Base-by-base conservation (phyloP, 2,113 vertebrate genomes). In the Gambusia affinis region DNA sequence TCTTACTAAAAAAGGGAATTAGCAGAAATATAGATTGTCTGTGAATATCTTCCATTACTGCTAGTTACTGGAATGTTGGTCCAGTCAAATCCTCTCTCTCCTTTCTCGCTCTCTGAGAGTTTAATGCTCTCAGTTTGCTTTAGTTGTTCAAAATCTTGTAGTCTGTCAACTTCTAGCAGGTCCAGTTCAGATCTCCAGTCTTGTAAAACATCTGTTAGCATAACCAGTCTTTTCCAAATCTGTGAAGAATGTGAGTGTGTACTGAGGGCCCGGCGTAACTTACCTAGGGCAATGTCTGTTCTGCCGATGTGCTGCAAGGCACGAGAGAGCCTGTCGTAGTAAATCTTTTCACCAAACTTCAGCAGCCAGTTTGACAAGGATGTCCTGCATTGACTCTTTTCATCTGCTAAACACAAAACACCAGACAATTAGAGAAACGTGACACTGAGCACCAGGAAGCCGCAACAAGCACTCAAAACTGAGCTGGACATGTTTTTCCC, bases 251-350 rank as follows among this genome's bases (percentile, higher is more conserved):
- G 51, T 57, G 51, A n/a, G 51, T 11, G 24, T 57, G 51, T 24
- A 24, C 5, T 8, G 47, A 8, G 19, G 24, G 5, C 19, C 19
- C 17, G 2, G 47, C 60, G 27, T 27, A 30, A 37, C 93, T 93
- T 81, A 95, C 94, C 94, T 19, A 90, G 66, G 62, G 93, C 92
- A 4, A 94, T 85, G 84, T 95, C 94, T 39, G 82, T 90, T 79
- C 93, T 92, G 80, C 93, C 90, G 54, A 94, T 89, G 82, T 87
- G 86, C 80, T 91, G 92, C 85, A 95, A 79, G 85, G 91, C 88
- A 0, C 85, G 89, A 42, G 87, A 84, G 28, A 95, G 91, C 72
- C 89, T 92, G 90, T 95, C 92, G 30, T 89, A 91, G 89, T 92
- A 93, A n/a, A 76, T 93, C 78, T 91, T 71, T 73, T 89, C 8